These are phyloP conservation scores for Harpalus rubripes DNA, from an alignment of 2,888 invertebrate species.

Conservation along the genomic window DNA sequence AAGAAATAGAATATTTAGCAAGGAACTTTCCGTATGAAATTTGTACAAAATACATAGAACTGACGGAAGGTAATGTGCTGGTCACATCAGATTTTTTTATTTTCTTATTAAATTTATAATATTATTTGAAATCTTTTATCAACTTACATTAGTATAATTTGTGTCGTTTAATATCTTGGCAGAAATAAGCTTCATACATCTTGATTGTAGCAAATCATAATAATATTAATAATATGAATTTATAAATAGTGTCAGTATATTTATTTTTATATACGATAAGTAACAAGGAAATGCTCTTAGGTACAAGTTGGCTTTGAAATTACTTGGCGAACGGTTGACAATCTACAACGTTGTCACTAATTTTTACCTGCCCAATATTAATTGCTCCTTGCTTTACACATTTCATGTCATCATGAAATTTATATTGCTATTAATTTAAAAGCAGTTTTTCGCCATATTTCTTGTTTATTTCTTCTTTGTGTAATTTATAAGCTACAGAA, in stretches of 20 bases:
- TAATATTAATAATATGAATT: background rate
- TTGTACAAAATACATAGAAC: too few relatives aligned
- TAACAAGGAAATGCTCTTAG: conserved; percentile 21
- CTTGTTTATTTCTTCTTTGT: background rate
- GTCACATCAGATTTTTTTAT: too few relatives aligned
- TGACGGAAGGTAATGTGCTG: too few relatives aligned
- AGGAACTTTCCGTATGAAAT: too few relatives aligned
- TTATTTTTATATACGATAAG: background rate
- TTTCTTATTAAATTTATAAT: too few relatives aligned
- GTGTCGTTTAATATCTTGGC: too few relatives aligned
- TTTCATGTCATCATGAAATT: conserved; percentile 31
- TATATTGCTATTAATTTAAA: conserved; percentile 39
- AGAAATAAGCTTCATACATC: background rate
- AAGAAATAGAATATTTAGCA: too few relatives aligned
- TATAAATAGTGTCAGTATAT: conserved; percentile 5
- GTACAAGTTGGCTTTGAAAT: conserved; percentile 37
- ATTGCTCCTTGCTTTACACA: conserved; percentile 19
- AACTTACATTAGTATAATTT: too few relatives aligned
- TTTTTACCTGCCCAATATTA: conserved; percentile 37
- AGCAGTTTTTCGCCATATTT: conserved; percentile 23
- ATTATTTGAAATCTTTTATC: too few relatives aligned
- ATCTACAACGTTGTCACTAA: conserved; percentile 14
- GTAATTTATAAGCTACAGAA: conserved; percentile 16
- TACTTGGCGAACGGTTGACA: conserved; percentile 56
- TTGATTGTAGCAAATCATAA: background rate